Evolutionary conservation across 2,797 vertebrate species (phyloP).

Genomic region (Cyclopterus lumpus): DNA sequence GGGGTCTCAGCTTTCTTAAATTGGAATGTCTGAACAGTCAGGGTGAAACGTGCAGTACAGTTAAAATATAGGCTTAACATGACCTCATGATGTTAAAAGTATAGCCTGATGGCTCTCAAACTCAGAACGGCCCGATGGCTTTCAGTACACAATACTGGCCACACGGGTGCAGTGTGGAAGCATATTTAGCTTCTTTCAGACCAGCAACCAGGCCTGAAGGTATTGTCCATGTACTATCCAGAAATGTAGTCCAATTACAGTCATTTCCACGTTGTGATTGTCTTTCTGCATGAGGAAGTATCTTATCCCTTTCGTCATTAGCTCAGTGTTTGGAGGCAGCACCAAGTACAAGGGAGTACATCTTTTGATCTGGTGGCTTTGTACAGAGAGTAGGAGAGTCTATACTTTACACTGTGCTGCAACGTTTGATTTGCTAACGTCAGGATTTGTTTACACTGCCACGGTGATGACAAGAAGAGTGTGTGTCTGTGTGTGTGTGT

Average conservation of each 20-base stretch:
- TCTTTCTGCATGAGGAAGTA: not conserved
- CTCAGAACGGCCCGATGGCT: not conserved
- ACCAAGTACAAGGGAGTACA: not conserved
- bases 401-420: conserved; percentile 17
- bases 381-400: not conserved
- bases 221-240: not conserved
- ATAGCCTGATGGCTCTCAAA: not conserved
- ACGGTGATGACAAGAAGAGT: conserved; percentile 2
- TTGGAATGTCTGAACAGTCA: not conserved
- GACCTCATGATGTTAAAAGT: not conserved
- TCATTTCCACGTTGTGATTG: not conserved
- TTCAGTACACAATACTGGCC: conserved; percentile 52
- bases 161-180: conserved; percentile 73
- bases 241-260: conserved; percentile 6
- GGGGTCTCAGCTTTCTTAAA: not conserved
- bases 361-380: conserved; percentile 15
- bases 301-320: conserved; percentile 9
- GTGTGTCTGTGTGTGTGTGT: not conserved
- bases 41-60: not conserved
- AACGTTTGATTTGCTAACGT: conserved; percentile 43
- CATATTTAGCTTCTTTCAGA: conserved; percentile 30
- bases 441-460: conserved; percentile 40
- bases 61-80: not conserved
- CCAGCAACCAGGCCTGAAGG: not conserved
- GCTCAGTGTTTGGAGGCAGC: conserved; percentile 19